Evolutionary conservation across 1,140 invertebrate species (phyloP).

Genomic region (Bombus difficillimus): DNA sequence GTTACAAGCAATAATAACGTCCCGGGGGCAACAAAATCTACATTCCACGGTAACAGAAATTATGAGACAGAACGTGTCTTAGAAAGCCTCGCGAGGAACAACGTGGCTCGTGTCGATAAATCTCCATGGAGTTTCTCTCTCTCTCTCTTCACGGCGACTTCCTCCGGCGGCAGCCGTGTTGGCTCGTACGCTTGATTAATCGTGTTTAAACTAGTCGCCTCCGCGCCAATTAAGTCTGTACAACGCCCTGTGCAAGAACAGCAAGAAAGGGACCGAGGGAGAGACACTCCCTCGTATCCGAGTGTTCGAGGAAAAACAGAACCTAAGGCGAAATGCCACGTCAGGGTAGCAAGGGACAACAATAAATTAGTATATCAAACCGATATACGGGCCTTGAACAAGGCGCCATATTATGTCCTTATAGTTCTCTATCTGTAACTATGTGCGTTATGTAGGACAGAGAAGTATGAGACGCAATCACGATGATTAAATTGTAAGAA

Average conservation of each 20-base stretch:
- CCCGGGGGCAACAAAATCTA: constrained; percentile 44
- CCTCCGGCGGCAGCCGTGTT: constrained; percentile 63
- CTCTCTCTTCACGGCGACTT: constrained; percentile 56
- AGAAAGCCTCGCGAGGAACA: neutral
- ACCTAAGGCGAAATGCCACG: constrained; percentile 1
- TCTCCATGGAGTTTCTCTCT: constrained; percentile 63
- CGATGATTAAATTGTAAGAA: neutral
- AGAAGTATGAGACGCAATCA: neutral
- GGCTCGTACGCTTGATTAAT: constrained; percentile 77
- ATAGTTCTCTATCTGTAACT: neutral
- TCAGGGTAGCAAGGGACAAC: constrained; percentile 33
- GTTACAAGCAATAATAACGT: constrained; percentile 51
- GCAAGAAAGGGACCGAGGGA: constrained; percentile 11
- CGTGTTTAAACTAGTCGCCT: constrained; percentile 80
- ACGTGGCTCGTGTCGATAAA: constrained; percentile 63
- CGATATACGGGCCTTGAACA: constrained; percentile 53
- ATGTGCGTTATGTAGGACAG: no score
- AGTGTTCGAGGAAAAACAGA: constrained; percentile 42
- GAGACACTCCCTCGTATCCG: constrained; percentile 32
- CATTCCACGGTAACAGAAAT: constrained; percentile 45
- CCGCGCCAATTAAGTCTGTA: constrained; percentile 78
- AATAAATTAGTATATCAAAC: constrained; percentile 72
- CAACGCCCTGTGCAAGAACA: constrained; percentile 45
- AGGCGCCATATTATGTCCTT: constrained; percentile 4
- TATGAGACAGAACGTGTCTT: constrained; percentile 50